phyloP scores from a whole-genome alignment of 2,113 vertebrate species.

The Lepidothrix coronata region DNA sequence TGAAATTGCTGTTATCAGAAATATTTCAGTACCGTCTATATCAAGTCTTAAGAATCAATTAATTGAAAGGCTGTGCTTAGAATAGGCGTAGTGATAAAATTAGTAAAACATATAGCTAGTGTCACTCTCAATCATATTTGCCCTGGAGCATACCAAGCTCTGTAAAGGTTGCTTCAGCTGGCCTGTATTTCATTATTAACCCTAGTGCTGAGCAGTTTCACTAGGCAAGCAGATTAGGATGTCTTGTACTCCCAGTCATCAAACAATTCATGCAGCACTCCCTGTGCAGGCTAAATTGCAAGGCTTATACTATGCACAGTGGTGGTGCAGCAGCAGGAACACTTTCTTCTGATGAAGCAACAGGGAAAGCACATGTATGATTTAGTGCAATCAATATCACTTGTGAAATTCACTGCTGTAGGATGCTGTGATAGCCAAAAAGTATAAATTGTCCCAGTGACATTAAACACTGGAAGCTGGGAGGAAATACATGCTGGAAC shows the following conservation, averaged over 20 bases:
- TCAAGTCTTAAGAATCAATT: not conserved
- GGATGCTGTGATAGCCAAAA: not conserved
- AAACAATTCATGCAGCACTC: not conserved
- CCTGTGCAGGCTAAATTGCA: not conserved
- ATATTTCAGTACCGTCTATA: not conserved
- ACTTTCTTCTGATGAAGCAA: slow-evolving; percentile 2
- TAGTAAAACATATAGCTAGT: not conserved
- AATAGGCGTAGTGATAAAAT: not conserved
- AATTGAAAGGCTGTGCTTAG: not conserved
- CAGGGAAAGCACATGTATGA: fast-evolving
- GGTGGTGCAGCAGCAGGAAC: not conserved
- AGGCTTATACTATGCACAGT: not conserved
- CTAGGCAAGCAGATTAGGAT: not conserved
- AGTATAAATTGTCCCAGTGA: not conserved
- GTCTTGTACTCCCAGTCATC: not conserved
- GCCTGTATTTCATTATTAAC: not conserved
- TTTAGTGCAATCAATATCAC: not conserved
- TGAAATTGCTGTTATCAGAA: not conserved
- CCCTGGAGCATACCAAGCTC: not conserved
- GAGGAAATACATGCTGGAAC: not conserved
- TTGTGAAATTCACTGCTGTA: not conserved
- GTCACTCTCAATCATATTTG: not conserved
- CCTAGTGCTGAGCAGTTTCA: not conserved
- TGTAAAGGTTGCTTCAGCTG: not conserved
- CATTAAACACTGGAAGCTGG: not conserved